Conservation (phyloP, 2,113 vertebrate species). For the Engystomops pustulosus region DNA sequence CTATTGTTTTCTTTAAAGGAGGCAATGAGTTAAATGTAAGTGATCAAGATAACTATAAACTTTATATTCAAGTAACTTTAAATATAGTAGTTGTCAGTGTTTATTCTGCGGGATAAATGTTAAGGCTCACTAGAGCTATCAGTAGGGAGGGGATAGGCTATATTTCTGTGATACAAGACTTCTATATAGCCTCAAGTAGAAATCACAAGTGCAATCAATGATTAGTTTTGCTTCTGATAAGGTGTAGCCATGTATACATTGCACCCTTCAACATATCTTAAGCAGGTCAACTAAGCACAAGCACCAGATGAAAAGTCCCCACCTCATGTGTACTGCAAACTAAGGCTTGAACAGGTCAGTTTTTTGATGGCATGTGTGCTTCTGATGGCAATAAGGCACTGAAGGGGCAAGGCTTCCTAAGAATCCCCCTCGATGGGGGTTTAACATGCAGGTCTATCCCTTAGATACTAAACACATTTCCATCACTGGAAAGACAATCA, state of each 20-base stretch:
- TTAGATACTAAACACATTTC: background rate
- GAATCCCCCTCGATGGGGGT: background rate
- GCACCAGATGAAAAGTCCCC: background rate
- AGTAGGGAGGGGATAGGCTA: background rate
- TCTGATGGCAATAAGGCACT: constrained; percentile 59
- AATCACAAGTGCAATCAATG: background rate
- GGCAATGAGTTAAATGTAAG: background rate
- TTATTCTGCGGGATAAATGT: background rate
- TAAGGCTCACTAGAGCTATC: background rate
- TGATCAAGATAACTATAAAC: background rate
- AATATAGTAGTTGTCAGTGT: background rate
- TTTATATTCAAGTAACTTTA: background rate
- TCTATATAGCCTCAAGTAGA: background rate
- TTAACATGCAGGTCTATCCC: constrained; percentile 20
- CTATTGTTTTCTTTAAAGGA: background rate
- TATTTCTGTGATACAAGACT: background rate
- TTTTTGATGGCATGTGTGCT: constrained; percentile 52
- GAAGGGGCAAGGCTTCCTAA: constrained; percentile 26
- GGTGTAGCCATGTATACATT: background rate
- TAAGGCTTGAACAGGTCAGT: constrained; percentile 41
- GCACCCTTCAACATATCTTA: background rate
- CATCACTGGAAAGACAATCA: background rate
- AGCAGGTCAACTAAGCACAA: background rate
- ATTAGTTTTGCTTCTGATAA: background rate
- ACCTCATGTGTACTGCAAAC: constrained; percentile 28